These are phyloP conservation scores for Hemaris fuciformis DNA, from an alignment of 2,888 invertebrate genomes.

Conservation along the genomic window DNA sequence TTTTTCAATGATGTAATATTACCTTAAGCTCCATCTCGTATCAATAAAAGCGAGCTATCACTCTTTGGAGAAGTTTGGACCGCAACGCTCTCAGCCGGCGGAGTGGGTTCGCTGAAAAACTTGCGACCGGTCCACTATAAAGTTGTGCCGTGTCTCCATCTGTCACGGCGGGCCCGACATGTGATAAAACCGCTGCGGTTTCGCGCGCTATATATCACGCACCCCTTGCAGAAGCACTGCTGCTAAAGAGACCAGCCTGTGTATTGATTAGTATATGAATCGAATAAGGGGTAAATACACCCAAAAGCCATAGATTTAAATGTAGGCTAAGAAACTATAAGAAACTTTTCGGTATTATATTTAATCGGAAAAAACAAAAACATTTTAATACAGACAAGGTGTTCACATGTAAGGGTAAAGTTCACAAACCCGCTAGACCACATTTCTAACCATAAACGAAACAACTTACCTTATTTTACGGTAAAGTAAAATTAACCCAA, in stretches of 20 bases:
- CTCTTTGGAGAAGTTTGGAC: neutral
- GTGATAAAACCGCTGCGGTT: slow-evolving; percentile 35
- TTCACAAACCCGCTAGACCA: too few relatives aligned
- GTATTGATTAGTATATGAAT: neutral
- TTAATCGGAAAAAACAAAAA: too few relatives aligned
- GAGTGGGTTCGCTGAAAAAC: neutral
- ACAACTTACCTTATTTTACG: too few relatives aligned
- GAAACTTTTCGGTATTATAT: too few relatives aligned
- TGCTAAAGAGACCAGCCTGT: neutral
- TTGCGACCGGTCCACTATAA: slow-evolving; percentile 5
- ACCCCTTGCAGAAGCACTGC: neutral
- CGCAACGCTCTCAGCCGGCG: neutral
- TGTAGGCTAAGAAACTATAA: too few relatives aligned
- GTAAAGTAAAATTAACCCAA: neutral
- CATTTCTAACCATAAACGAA: too few relatives aligned
- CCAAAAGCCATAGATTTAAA: too few relatives aligned
- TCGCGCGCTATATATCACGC: slow-evolving; percentile 32
- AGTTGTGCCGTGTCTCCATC: slow-evolving; percentile 23
- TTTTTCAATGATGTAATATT: too few relatives aligned
- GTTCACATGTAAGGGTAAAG: too few relatives aligned
- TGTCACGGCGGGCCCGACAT: slow-evolving; percentile 32
- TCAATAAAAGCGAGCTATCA: neutral
- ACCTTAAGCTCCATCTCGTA: neutral
- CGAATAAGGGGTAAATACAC: too few relatives aligned
- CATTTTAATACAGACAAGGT: too few relatives aligned